Percentiles rank a stretch among this genome's conserved stretches.
These are phyloP conservation scores for Caenorhabditis imperialis DNA, from an alignment of 2,888 invertebrate genomes.

Conservation along the genomic window DNA sequence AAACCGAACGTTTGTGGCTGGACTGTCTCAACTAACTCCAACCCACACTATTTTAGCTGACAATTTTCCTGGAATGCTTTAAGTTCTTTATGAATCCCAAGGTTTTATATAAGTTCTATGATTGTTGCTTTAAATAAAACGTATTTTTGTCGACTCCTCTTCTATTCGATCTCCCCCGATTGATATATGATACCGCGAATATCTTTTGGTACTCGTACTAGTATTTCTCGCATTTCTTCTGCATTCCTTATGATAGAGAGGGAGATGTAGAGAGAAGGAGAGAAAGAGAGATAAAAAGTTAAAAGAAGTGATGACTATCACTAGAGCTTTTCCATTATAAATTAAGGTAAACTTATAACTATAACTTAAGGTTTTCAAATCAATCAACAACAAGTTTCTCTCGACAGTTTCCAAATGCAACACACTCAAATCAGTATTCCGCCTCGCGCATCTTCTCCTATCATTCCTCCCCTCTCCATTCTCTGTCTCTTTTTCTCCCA, in stretches of 20 bases:
- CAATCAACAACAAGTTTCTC: constrained; percentile 24
- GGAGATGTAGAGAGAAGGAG: too few relatives aligned
- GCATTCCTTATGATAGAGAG: too few relatives aligned
- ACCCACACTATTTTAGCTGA: not conserved
- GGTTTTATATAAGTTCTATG: too few relatives aligned
- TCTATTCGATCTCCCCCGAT: not conserved
- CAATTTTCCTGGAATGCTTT: constrained; percentile 1
- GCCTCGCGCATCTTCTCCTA: constrained; percentile 27
- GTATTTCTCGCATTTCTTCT: constrained; percentile 1
- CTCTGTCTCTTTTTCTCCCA: constrained; percentile 7
- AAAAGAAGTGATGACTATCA: too few relatives aligned
- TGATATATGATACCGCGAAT: constrained; percentile 42
- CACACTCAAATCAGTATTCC: too few relatives aligned
- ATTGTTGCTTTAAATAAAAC: too few relatives aligned
- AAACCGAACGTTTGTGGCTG: constrained; percentile 51
- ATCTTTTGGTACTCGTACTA: constrained; percentile 3
- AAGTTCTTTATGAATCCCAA: constrained; percentile 11
- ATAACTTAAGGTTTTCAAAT: too few relatives aligned
- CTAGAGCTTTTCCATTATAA: too few relatives aligned
- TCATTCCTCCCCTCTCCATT: constrained; percentile 2
- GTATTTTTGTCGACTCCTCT: too few relatives aligned
- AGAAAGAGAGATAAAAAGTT: too few relatives aligned
- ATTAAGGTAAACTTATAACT: too few relatives aligned
- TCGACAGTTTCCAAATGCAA: too few relatives aligned
- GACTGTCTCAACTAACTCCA: constrained; percentile 35